Evolutionary conservation across 2,888 invertebrate genomes (phyloP).

Genomic region (Zygogramma bicolorata): DNA sequence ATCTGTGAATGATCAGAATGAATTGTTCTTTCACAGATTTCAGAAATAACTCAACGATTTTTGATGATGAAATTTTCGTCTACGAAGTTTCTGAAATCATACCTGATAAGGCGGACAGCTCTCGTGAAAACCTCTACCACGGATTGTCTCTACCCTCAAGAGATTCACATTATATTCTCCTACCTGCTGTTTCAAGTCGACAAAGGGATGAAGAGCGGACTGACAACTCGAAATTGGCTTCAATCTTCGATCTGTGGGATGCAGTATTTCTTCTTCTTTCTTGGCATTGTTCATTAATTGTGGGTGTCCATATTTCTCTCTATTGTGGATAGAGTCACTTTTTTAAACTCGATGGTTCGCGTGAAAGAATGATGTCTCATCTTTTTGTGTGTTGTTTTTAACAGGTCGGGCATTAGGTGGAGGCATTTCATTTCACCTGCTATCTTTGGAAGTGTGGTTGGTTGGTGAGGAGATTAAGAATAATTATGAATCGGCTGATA

Average conservation of each 20-base stretch:
- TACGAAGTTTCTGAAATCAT: too few species aligned
- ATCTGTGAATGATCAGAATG: too few species aligned
- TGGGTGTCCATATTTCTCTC: constrained; percentile 42
- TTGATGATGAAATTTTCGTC: too few species aligned
- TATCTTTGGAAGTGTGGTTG: neutral
- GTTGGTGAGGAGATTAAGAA: neutral
- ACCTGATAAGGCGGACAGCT: too few species aligned
- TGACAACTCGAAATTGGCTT: constrained; percentile 57
- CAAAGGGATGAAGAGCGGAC: constrained; percentile 43
- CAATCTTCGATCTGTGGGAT: constrained; percentile 53
- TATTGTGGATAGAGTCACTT: constrained; percentile 6
- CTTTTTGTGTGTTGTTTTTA: constrained; percentile 12
- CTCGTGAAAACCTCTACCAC: neutral
- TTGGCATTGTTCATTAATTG: constrained; percentile 56
- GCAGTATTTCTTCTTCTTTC: constrained; percentile 51
- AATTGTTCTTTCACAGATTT: too few species aligned
- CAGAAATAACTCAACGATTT: too few species aligned
- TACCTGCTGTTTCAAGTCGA: constrained; percentile 14
- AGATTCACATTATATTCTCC: neutral
- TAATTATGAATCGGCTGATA: neutral
- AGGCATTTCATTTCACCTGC: neutral
- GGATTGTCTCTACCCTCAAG: neutral
- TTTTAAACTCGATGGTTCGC: constrained; percentile 11
- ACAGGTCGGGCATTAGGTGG: neutral
- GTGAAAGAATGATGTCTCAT: constrained; percentile 19